These are phyloP conservation scores for Hoplias malabaricus DNA, from an alignment of 2,113 vertebrate species.

Conservation along the genomic window DNA sequence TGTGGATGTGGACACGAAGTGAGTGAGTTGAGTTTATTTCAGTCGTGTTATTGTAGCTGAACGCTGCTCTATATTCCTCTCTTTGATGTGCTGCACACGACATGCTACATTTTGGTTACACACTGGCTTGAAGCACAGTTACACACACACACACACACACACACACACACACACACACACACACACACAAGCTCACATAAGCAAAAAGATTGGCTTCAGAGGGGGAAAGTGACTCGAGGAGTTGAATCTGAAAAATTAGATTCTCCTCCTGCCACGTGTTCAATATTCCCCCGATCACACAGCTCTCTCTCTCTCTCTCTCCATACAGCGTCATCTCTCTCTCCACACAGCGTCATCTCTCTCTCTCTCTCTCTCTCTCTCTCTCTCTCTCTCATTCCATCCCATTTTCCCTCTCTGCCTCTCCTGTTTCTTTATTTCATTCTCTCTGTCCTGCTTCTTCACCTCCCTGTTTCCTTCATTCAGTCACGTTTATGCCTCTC, in stretches of 20 bases:
- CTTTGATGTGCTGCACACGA: background rate
- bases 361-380: conserved; percentile 12
- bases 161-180: background rate
- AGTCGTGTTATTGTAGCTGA: background rate
- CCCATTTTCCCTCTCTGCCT: background rate
- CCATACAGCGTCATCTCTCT: conserved; percentile 9
- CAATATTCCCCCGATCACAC: conserved; percentile 24
- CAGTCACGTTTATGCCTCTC: too few relatives aligned
- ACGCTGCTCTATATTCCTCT: background rate
- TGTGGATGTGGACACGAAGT: background rate
- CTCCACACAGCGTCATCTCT: conserved; percentile 4
- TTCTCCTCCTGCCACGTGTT: conserved; percentile 26
- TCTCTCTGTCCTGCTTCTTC: background rate
- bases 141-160: background rate
- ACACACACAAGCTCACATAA: background rate
- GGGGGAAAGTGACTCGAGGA: conserved; percentile 19
- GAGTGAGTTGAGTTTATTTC: background rate
- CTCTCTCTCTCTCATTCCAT: conserved; percentile 10
- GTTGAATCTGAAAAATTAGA: conserved; percentile 10
- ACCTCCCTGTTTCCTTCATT: background rate
- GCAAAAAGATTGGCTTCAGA: conserved; percentile 8
- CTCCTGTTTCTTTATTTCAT: background rate
- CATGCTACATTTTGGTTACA: background rate
- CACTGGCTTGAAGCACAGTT: background rate
- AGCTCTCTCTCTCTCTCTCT: background rate